Conservation (phyloP, 2,888 invertebrate genomes). For the Apocheima hispidaria region DNA sequence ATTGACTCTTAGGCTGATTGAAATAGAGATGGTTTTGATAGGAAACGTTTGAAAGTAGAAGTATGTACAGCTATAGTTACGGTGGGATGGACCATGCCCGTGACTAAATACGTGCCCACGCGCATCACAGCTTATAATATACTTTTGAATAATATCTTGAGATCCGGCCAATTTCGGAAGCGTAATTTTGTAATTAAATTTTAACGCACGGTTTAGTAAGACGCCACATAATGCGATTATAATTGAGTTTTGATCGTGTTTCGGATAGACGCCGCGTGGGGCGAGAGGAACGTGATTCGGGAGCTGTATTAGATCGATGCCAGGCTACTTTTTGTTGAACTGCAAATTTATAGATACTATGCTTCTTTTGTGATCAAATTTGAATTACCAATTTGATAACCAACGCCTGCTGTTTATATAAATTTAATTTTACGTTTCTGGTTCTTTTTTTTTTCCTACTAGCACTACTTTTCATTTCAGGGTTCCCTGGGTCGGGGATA, state of each 20-base stretch:
- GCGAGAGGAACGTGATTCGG: conserved; percentile 41
- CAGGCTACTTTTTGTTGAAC: conserved; percentile 18
- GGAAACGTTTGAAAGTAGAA: conserved; percentile 38
- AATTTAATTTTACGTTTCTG: no score
- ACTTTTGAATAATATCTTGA: conserved; percentile 67
- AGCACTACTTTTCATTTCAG: no score
- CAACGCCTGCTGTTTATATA: no score
- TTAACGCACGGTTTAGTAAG: conserved; percentile 74
- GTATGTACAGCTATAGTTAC: conserved; percentile 68
- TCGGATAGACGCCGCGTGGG: conserved; percentile 52
- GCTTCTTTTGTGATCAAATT: no score
- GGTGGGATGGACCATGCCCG: conserved; percentile 65
- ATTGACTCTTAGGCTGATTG: conserved; percentile 14
- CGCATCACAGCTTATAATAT: conserved; percentile 66
- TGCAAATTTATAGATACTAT: conserved; percentile 6
- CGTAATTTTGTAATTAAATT: conserved; percentile 73
- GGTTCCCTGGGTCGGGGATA: no score
- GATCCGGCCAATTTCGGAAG: conserved; percentile 66
- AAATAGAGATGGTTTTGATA: conserved; percentile 29
- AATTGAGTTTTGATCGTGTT: conserved; percentile 70
- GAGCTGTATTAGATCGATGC: conserved; percentile 26
- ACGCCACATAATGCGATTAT: conserved; percentile 72
- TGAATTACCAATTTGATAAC: no score
- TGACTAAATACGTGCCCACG: conserved; percentile 82
- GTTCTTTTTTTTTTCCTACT: no score